Conservation (phyloP, 2,888 invertebrate species). For the Ganaspis brasiliensis region DNA sequence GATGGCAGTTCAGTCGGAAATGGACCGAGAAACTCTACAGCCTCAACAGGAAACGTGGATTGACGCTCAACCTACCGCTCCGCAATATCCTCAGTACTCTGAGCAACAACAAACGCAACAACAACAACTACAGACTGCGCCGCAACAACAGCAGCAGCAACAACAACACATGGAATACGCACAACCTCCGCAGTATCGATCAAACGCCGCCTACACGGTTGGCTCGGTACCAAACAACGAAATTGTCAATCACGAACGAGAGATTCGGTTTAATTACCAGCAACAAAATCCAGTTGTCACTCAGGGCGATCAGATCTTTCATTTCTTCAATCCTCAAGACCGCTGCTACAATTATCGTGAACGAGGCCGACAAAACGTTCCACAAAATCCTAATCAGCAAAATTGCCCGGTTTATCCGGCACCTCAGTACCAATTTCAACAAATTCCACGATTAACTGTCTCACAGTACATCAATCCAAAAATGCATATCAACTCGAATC, state of each 20-base stretch:
- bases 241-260: slow-evolving; percentile 62
- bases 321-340: slow-evolving; percentile 63
- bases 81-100: slow-evolving; percentile 68
- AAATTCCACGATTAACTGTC: slow-evolving; percentile 69
- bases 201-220: slow-evolving; percentile 63
- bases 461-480: slow-evolving; percentile 72
- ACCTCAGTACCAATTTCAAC: slow-evolving; percentile 70
- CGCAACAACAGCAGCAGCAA: slow-evolving; percentile 53
- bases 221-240: slow-evolving; percentile 61
- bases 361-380: slow-evolving; percentile 56
- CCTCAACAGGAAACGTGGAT: slow-evolving; percentile 75
- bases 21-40: slow-evolving; percentile 81
- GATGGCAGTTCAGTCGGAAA: slow-evolving; percentile 86
- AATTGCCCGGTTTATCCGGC: slow-evolving; percentile 69
- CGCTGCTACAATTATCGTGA: slow-evolving; percentile 66
- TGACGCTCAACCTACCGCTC: slow-evolving; percentile 73
- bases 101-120: slow-evolving; percentile 60
- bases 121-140: slow-evolving; percentile 44
- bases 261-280: slow-evolving; percentile 59
- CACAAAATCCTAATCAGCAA: slow-evolving; percentile 67
- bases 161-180: slow-evolving; percentile 50
- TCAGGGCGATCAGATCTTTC: slow-evolving; percentile 68
- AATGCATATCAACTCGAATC: slow-evolving; percentile 63
- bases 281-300: slow-evolving; percentile 60
- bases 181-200: slow-evolving; percentile 71